Evolutionary conservation across 2,888 invertebrate genomes (phyloP).

Genomic region (Axea sp.): DNA sequence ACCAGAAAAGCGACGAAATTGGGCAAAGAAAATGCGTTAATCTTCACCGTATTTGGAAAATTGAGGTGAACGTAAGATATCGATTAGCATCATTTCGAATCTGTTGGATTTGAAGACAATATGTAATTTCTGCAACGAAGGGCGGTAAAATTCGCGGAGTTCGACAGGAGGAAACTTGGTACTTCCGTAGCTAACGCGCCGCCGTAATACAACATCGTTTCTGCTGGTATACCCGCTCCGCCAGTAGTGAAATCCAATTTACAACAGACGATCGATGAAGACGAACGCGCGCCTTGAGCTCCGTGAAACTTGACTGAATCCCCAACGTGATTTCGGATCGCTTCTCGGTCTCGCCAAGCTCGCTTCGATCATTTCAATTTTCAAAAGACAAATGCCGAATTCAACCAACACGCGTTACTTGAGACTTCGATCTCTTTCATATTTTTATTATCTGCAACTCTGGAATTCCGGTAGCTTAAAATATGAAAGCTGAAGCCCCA

Average conservation of each 20-base stretch:
- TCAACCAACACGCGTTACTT: slow-evolving; percentile 10
- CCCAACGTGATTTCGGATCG: slow-evolving; percentile 58
- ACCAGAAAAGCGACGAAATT: slow-evolving; percentile 13
- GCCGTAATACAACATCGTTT: slow-evolving; percentile 61
- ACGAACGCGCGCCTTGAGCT: slow-evolving; percentile 61
- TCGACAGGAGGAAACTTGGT: slow-evolving; percentile 58
- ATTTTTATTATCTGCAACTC: slow-evolving; percentile 30
- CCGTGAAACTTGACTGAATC: slow-evolving; percentile 54
- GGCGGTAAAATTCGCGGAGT: slow-evolving; percentile 53
- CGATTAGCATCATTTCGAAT: slow-evolving; percentile 53
- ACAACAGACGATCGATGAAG: slow-evolving; percentile 63
- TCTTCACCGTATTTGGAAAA: slow-evolving; percentile 40
- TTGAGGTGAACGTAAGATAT: slow-evolving; percentile 54
- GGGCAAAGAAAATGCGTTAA: slow-evolving; percentile 34
- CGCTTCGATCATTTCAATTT: slow-evolving; percentile 19
- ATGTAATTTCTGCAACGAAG: slow-evolving; percentile 50
- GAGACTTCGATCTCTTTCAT: slow-evolving; percentile 6
- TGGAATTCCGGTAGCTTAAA: no score
- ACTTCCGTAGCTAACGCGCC: slow-evolving; percentile 61
- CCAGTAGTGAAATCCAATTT: slow-evolving; percentile 62
- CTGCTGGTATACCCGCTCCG: slow-evolving; percentile 43
- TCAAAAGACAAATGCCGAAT: slow-evolving; percentile 26
- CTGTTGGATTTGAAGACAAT: slow-evolving; percentile 49
- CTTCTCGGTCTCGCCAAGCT: slow-evolving; percentile 1
- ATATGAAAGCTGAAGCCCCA: no score